Conservation (phyloP, 2,888 invertebrate species). For the Drosophila mulleri region DNA sequence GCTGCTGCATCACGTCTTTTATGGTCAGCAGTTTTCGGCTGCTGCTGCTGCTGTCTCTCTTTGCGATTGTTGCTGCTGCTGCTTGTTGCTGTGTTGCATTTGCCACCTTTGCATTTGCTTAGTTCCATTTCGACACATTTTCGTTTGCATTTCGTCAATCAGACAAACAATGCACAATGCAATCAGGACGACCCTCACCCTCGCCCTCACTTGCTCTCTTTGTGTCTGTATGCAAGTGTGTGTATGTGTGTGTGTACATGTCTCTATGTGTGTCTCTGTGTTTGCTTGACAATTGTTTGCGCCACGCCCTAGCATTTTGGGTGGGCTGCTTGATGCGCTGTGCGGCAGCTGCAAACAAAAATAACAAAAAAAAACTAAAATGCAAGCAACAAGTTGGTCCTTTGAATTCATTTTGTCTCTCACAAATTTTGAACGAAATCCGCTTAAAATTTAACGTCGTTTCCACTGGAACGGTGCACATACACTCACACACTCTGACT, state of each 20-base stretch:
- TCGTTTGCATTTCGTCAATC: constrained; percentile 79
- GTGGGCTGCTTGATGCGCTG: constrained; percentile 53
- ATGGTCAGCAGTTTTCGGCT: constrained; percentile 57
- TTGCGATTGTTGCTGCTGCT: constrained; percentile 21
- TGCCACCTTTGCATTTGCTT: constrained; percentile 77
- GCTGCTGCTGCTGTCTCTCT: constrained; percentile 21
- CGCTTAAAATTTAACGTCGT: constrained; percentile 19
- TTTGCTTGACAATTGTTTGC: constrained; percentile 58
- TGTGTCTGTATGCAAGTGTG: background rate
- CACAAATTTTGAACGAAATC: constrained; percentile 21
- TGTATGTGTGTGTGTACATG: background rate
- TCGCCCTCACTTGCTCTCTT: constrained; percentile 14
- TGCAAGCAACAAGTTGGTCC: constrained; percentile 56
- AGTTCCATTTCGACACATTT: constrained; percentile 79
- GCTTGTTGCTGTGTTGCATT: constrained; percentile 47
- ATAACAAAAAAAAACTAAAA: background rate
- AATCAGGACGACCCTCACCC: constrained; percentile 61
- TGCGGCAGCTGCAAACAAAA: constrained; percentile 44
- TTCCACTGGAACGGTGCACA: constrained; percentile 10
- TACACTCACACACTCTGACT: background rate
- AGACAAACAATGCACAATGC: constrained; percentile 76
- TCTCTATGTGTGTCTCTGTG: constrained; percentile 5
- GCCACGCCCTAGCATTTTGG: constrained; percentile 70
- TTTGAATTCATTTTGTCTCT: constrained; percentile 21
- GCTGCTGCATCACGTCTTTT: constrained; percentile 48